Base-by-base conservation (phyloP, 2,888 invertebrate genomes). In the Phaedon cochleariae region DNA sequence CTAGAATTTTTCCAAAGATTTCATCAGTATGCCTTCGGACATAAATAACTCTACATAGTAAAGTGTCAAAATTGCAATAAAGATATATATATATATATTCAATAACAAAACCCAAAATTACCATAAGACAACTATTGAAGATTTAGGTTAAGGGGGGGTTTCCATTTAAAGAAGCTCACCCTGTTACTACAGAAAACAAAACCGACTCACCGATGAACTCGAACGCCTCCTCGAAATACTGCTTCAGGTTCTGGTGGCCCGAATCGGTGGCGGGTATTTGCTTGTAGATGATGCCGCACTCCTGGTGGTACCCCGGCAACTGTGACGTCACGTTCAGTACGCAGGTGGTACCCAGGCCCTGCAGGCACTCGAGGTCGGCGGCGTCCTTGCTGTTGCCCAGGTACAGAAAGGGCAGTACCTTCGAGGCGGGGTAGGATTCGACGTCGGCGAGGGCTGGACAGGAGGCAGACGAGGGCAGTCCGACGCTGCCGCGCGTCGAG, bases 211-310 rank as follows among this genome's bases (percentile, higher is more conserved):
- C 94, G 78, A 94, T 94, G 83, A 94, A 94, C 79, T 91, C 90
- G 83, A 90, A 92, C 76, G 94, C 92, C 83, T 94, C 92, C 80
- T 93, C 92, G 85, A 94, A 94, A 87, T 93, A 94, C 86, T 94
- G 94, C 79, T 92, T 92, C 67, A 94, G 89, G 85, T 94, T 94
- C 83, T 94, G 94, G 79, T 92, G 91, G 55, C 91, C 91, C 71
- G 91, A 92, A 86, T 94, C 94, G 68, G 90, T 88, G 73, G 94
- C 94, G 64, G 93, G 93, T 81, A 94, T 89, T 81, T 92, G 90
- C 83, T 91, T 90, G 83, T 92, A 92, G 66, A 86, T 86, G 77
- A 89, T 88, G 66, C 89, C 90, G 71, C 87, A 84, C 70, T 86
- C 85, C 81, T 91, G 88, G 83, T 90, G 90, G 81, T 90, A 89